Base-by-base conservation (phyloP, 2,888 invertebrate species). In the Ophraella communa region DNA sequence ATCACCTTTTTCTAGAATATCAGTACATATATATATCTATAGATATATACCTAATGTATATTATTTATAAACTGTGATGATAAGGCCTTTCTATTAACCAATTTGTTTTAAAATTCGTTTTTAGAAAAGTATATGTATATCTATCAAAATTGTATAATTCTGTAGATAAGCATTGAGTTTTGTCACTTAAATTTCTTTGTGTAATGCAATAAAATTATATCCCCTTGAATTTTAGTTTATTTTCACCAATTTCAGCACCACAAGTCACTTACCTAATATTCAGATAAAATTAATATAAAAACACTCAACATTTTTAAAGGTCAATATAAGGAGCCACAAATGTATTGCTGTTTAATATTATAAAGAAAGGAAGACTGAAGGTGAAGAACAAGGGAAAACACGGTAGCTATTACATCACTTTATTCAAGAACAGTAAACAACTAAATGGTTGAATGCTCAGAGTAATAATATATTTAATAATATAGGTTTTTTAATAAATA, bases 41-140 rank as follows among this genome's bases (percentile, higher is more conserved):
- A 24, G 3, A 30, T 8, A 42, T 47, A 51, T 51, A 51, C 27
- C 27, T 51, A 51, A 65, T 66, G 61, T 63, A 63, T 65, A 65
- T 65, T 66, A 58, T 65, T 65, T 68, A 53, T 77, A n/a, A 77
- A 79, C 79, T 79, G 79, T 79, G 79, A 79, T 79, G 76, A 76
- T 76, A 78, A 78, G 75, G 78, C 78, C 79, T 78, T 77, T 77
- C 68, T 65, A 69, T 65, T 59, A 59, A 66, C 58, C 66, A 60
- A 62, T 68, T 63, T 65, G 47, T 66, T 64, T 62, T 56, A 35
- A 68, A 66, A 71, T 67, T 67, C 58, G 54, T 66, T 70, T 70
- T 67, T 68, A 67, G 63, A 74, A 73, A 64, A 60, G 57, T 62
- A 66, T 44, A 60, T 60, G 53, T 63, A 57, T 59, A 54, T 67